Evolutionary conservation across 2,888 invertebrate genomes (phyloP), one percentile per base, ranked within the genome.

Genomic region (Glomeris marginata): DNA sequence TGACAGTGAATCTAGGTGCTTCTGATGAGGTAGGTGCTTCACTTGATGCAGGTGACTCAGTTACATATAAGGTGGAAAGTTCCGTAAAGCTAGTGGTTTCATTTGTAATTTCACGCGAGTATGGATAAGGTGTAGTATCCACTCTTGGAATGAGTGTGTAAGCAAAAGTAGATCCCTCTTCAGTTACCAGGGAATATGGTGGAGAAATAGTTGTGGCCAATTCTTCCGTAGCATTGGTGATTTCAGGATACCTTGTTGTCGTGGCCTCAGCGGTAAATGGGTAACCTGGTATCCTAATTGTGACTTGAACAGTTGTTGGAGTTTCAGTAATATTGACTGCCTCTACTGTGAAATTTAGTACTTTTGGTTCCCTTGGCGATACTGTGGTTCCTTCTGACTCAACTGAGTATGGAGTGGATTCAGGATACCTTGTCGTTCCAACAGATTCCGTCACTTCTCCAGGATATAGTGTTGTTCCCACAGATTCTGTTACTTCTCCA

Each of bases 201-300:
- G 28, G 28, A 43, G 47, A 15, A 42, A 34, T 18, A 5, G 49
- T 42, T 16, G 34, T 35, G 22, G 43, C 41, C 8, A 43, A 43
- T 21, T 43, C n/a, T 20, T 16, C 43, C 13, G 49, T 18, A 13
- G 41, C 33, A 6, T 13, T 28, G 18, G 40, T 47, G 6, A 42
- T n/a, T 49, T 43, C 49, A 21, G 37, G 42, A 35, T 43, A 49
- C 10, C 13, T n/a, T 28, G 34, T 33, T 22, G 45, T 33, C 21
- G 45, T 28, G 4, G 33, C n/a, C 13, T 15, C 15, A 6, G 35
- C 13, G 4, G 49, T 43, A 21, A 21, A 36, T 21, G 49, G 13
- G 34, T 49, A 34, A 36, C 43, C 49, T 8, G 34, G 16, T 10
- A 47, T 28, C 22, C 6, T 40, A 41, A 16, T 41, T 11, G 33